These are phyloP conservation scores for Jacana jacana DNA, from an alignment of 2,113 vertebrate genomes.

Conservation along the genomic window DNA sequence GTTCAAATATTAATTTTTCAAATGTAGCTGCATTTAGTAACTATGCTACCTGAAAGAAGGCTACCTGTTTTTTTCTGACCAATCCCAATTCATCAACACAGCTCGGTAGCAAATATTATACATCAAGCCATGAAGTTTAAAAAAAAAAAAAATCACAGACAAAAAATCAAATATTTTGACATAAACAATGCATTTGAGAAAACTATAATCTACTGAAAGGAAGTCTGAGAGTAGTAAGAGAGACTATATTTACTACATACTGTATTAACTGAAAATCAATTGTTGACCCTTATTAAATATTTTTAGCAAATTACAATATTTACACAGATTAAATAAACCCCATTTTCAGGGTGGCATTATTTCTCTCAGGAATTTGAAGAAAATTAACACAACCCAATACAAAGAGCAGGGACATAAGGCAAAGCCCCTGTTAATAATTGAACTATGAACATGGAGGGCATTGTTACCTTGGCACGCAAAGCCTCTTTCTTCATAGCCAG, in stretches of 20 bases:
- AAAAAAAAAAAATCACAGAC: neutral
- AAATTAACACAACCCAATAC: neutral
- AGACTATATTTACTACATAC: neutral
- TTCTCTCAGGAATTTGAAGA: neutral
- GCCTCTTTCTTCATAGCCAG: constrained; percentile 91
- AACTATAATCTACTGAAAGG: neutral
- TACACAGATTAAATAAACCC: neutral
- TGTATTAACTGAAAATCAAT: neutral
- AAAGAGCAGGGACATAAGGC: neutral
- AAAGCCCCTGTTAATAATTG: neutral
- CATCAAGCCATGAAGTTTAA: neutral
- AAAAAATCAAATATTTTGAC: neutral
- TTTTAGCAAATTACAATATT: neutral
- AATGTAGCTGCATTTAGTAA: neutral
- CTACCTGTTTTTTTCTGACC: neutral
- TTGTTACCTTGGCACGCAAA: constrained; percentile 92
- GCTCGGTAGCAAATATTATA: neutral
- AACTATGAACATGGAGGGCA: neutral
- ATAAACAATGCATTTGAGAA: neutral
- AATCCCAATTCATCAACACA: neutral
- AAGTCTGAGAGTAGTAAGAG: neutral
- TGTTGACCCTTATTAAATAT: neutral
- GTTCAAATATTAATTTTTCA: neutral
- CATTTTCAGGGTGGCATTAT: neutral
- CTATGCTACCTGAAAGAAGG: neutral